Evolutionary conservation across 2,888 invertebrate species (phyloP).

Genomic region (Cephus sareptanus): DNA sequence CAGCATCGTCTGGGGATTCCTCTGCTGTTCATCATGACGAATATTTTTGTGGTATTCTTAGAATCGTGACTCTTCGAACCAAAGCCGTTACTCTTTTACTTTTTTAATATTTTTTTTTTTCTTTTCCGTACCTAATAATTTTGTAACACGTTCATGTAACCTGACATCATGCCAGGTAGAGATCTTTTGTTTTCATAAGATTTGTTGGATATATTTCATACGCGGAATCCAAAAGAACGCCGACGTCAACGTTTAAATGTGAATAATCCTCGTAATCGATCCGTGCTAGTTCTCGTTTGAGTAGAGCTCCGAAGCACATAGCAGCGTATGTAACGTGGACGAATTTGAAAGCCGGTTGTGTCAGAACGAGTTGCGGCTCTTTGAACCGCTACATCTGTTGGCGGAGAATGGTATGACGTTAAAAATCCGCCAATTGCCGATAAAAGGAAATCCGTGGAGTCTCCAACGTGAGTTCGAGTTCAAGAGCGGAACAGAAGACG

Average conservation of each 20-base stretch:
- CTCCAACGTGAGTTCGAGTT: slow-evolving; percentile 34
- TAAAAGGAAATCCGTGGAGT: slow-evolving; percentile 58
- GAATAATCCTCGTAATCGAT: background rate
- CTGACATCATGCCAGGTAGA: background rate
- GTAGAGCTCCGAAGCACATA: background rate
- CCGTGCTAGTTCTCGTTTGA: background rate
- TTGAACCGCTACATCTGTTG: slow-evolving; percentile 34
- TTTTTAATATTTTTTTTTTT: background rate
- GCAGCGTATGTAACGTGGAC: background rate
- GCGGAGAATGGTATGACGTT: slow-evolving; percentile 24
- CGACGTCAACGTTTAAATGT: background rate
- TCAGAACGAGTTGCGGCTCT: background rate
- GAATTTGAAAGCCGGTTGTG: background rate
- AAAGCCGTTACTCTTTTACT: background rate
- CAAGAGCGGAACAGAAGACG: slow-evolving; percentile 22
- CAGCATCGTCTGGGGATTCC: slow-evolving; percentile 5
- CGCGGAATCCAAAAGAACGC: background rate
- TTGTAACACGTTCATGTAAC: background rate
- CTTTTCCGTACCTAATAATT: background rate
- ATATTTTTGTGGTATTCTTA: background rate
- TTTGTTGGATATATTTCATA: background rate
- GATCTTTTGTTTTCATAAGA: background rate
- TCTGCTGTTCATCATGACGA: background rate
- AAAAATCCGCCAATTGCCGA: slow-evolving; percentile 53
- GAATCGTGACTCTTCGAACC: background rate